Base-by-base conservation (phyloP, 2,888 invertebrate genomes). In the Diadegma fenestrale region DNA sequence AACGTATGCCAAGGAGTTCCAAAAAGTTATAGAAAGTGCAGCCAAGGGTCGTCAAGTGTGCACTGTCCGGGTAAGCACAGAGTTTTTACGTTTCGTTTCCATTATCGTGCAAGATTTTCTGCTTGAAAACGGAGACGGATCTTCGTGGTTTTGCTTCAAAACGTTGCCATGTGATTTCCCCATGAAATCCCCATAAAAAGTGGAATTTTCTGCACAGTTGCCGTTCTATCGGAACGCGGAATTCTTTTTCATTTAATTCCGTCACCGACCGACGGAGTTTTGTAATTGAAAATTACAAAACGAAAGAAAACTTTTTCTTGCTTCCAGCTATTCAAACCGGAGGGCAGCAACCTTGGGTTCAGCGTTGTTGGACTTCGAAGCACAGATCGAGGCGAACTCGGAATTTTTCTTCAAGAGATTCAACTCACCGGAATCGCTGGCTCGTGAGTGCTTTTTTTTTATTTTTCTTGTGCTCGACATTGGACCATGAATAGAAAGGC, bases 271-370 rank as follows among this genome's bases (percentile, higher is more conserved):
- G 37, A 58, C 12, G 0, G 12, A 45, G 26, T 22, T 10, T 63
- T 43, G 7, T 19, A 63, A 45, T 33, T 41, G 12, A 54, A 45
- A 17, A 26, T 22, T 26, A 37, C 68, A 22, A n/a, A 22, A 22
- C 10, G 14, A 41, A 30, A 51, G 4, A 61, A 58, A 58, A 73
- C 37, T 10, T 8, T 43, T 22, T 33, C 89, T 88, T 69, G 63
- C 63, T 89, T 89, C 8, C 92, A 95, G 94, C 92, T 96, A 61
- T 95, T 94, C 91, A 96, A 96, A 91, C 95, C 95, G 0, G 96
- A 96, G 92, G 96, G 94, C 87, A 95, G 93, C 91, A 97, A 97
- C 92, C 95, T 96, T 90, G 97, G 96, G 87, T 97, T 97, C 95
- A 96, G 95, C 93, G 96, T 95, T 88, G 96, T 95, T 90, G 97